phyloP scores from a whole-genome alignment of 1,140 invertebrate species.

The Stenopsyche tienmushanensis region DNA sequence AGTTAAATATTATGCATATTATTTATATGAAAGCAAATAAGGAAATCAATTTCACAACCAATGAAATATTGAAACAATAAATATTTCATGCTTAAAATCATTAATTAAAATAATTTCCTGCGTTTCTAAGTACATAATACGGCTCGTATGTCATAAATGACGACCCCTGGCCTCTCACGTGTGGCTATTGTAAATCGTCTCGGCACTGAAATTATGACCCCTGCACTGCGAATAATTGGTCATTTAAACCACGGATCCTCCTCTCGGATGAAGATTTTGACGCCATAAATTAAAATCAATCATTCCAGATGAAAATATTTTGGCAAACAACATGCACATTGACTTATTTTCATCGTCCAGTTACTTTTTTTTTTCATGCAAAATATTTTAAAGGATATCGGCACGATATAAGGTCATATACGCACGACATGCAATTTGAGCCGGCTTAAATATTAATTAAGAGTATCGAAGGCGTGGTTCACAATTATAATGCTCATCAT shows the following conservation, averaged over 20 bases:
- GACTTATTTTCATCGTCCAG: too few relatives aligned
- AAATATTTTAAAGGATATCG: too few relatives aligned
- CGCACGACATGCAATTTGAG: slow-evolving; percentile 21
- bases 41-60: too few relatives aligned
- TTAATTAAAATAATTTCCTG: too few relatives aligned
- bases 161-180: slow-evolving; percentile 26
- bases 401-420: slow-evolving; percentile 14
- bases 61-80: too few relatives aligned
- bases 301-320: too few relatives aligned
- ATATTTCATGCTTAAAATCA: too few relatives aligned
- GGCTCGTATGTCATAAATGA: neutral
- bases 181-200: slow-evolving; percentile 36
- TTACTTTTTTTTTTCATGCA: too few relatives aligned
- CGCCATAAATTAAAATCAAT: neutral
- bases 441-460: slow-evolving; percentile 25
- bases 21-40: too few relatives aligned
- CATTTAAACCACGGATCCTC: slow-evolving; percentile 22
- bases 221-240: slow-evolving; percentile 33
- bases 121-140: too few relatives aligned
- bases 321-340: too few relatives aligned
- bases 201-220: slow-evolving; percentile 26
- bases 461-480: neutral
- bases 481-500: slow-evolving; percentile 20
- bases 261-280: neutral
- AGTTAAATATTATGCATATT: too few relatives aligned